phyloP scores from a whole-genome alignment of 2,797 vertebrate species.

The Champsocephalus gunnari region DNA sequence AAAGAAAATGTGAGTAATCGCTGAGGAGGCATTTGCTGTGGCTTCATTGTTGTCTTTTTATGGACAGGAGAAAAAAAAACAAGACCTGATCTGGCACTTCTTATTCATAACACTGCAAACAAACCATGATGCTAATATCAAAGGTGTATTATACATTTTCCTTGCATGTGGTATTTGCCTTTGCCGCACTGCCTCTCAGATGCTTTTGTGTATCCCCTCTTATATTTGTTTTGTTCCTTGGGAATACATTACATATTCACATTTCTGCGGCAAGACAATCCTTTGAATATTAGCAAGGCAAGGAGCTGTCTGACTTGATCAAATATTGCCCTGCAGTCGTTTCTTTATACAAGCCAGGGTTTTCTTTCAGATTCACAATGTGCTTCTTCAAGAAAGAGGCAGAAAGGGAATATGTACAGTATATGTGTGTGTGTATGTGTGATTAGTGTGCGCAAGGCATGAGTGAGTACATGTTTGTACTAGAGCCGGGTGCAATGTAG shows the following conservation, averaged over 20 bases:
- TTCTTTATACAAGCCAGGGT: slow-evolving; percentile 56
- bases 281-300: slow-evolving; percentile 77
- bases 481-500: slow-evolving; percentile 45
- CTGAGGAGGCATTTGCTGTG: neutral
- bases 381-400: slow-evolving; percentile 45
- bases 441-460: slow-evolving; percentile 4
- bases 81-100: slow-evolving; percentile 21
- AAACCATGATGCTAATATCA: slow-evolving; percentile 50
- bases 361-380: slow-evolving; percentile 59
- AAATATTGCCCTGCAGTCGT: slow-evolving; percentile 77
- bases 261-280: slow-evolving; percentile 66
- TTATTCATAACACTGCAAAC: slow-evolving; percentile 22
- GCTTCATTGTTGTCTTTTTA: slow-evolving; percentile 10
- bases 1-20: neutral
- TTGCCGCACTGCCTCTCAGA: slow-evolving; percentile 42
- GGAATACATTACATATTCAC: slow-evolving; percentile 77
- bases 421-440: neutral
- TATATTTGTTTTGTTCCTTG: slow-evolving; percentile 77
- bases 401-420: slow-evolving; percentile 30
- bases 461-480: slow-evolving; percentile 30
- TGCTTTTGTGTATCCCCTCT: slow-evolving; percentile 61
- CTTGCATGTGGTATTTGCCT: slow-evolving; percentile 49
- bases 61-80: slow-evolving; percentile 19
- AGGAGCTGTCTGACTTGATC: slow-evolving; percentile 78
- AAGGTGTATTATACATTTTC: slow-evolving; percentile 41